Conservation (phyloP, 2,113 vertebrate species). For the Leucosticte australis region DNA sequence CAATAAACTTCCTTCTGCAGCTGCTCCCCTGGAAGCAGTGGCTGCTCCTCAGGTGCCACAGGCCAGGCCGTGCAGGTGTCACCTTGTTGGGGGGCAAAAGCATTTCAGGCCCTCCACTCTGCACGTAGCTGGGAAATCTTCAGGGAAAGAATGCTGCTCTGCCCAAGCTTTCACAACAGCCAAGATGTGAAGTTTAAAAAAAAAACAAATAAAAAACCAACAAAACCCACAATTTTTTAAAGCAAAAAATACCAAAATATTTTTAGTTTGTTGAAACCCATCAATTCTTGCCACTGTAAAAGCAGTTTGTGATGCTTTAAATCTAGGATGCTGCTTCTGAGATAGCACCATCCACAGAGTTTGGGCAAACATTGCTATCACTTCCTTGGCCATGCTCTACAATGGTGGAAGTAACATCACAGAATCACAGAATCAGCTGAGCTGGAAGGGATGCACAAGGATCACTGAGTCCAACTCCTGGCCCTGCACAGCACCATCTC, state of each 20-base stretch:
- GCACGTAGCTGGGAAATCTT: background rate
- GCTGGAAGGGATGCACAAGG: background rate
- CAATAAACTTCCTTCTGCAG: background rate
- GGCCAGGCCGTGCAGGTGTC: background rate
- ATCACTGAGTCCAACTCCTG: accelerated
- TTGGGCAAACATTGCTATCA: background rate
- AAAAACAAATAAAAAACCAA: background rate
- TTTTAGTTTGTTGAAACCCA: background rate
- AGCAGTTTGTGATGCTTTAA: background rate
- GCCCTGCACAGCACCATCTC: no score
- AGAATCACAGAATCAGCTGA: background rate
- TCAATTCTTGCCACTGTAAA: background rate
- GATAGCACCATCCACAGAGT: accelerated
- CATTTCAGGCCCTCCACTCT: background rate
- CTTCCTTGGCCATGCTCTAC: background rate
- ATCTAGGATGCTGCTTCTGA: background rate
- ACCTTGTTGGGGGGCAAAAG: background rate
- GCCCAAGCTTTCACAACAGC: background rate
- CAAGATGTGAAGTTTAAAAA: background rate
- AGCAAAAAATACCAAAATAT: background rate
- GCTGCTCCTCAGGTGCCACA: background rate
- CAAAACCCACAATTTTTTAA: background rate
- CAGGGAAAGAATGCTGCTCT: background rate
- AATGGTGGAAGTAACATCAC: accelerated
- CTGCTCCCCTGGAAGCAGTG: accelerated